Conservation (phyloP, 37 sponge, comb jelly and placozoan species). For the Corticium candelabrum region DNA sequence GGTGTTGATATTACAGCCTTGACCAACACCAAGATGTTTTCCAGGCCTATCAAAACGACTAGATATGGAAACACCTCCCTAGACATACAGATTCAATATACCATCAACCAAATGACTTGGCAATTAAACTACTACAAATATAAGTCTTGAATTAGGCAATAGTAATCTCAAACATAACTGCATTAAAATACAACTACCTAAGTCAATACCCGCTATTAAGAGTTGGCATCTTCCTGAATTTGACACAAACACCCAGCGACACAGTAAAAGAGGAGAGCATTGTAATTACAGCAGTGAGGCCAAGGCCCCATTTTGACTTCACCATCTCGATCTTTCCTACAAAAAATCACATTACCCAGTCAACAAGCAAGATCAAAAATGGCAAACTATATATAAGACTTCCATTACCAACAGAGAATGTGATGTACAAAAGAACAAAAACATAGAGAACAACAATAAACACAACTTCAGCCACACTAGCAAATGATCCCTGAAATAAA, state of each 20-base stretch:
- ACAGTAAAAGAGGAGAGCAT: conserved; percentile 73
- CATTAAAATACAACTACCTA: too few species aligned
- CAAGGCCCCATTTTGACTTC: conserved; percentile 77
- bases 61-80: conserved; percentile 95
- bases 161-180: too few species aligned
- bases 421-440: conserved; percentile 86
- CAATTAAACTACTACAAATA: too few species aligned
- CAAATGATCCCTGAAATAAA: too few species aligned
- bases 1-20: conserved; percentile 91
- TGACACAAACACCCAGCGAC: conserved; percentile 92
- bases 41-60: conserved; percentile 83
- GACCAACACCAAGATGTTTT: conserved; percentile 85
- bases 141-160: too few species aligned
- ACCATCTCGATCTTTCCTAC: conserved; percentile 89
- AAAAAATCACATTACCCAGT: neutral
- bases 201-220: neutral
- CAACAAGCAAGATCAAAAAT: neutral
- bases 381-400: neutral
- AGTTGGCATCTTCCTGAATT: conserved; percentile 51
- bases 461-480: conserved; percentile 58
- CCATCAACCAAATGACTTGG: too few species aligned
- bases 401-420: conserved; percentile 83
- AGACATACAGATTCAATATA: conserved; percentile 10
- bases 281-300: conserved; percentile 66
- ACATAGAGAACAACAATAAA: conserved; percentile 61